Evolutionary conservation across 2,113 vertebrate genomes (phyloP), one percentile per base, ranked within the genome.

Genomic region (Atractosteus spatula): DNA sequence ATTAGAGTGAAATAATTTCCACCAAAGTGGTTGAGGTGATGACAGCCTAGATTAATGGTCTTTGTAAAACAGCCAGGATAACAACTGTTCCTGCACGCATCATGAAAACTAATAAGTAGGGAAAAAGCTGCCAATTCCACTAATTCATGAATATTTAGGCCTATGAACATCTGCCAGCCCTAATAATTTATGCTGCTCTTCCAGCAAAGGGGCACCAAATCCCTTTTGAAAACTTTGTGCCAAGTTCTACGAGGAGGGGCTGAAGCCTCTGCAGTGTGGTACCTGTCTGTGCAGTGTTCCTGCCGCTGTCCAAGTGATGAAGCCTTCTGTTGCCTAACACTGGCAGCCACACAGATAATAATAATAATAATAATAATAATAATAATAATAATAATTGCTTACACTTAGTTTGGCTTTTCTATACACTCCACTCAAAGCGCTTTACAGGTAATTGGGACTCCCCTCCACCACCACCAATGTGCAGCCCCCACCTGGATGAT

Each of bases 71-170:
- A 72, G 83, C 86, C 86, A 88, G 80, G 80, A 88, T 80, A 79
- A 77, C 78, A 78, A 85, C 87, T 89, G 77, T 88, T 69, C 81
- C 78, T 85, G 41, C 84, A 79, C 87, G 87, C 86, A 74, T 83
- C 84, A 78, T 82, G 88, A 90, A 91, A 89, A 84, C 85, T 71
- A 83, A 76, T 82, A 79, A 79, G 81, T 87, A 83, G 83, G 85
- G 86, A 82, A 86, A 74, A 73, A 51, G 66, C 91, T 92, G 81
- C 83, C 85, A 91, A 86, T 82, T 86, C 87, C 76, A 84, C 92
- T 89, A 88, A 93, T 90, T 92, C 93, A 90, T 94, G 92, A 91
- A 92, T 93, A 94, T 93, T 93, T 92, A 91, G 92, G 88, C 87
- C 79, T 89, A 84, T 91, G 89, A 91, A 92, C 90, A 92, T 90